Evolutionary conservation across 2,888 invertebrate genomes (phyloP).

Genomic region (Rotaria macrura): DNA sequence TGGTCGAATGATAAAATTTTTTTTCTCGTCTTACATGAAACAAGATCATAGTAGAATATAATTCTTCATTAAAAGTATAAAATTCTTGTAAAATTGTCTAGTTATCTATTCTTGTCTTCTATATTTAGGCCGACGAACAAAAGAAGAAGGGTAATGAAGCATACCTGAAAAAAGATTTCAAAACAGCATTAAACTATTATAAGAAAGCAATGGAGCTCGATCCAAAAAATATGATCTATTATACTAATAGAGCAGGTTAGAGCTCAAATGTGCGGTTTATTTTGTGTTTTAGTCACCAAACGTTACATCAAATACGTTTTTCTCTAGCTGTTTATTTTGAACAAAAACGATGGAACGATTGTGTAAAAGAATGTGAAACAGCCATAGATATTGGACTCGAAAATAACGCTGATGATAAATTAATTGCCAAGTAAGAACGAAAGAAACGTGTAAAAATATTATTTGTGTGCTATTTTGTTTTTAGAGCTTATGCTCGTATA

Average conservation of each 20-base stretch:
- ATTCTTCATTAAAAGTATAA: not conserved
- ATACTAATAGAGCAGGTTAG: conserved; percentile 74
- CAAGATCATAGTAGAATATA: no score
- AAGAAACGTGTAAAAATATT: not conserved
- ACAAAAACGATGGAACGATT: conserved; percentile 71
- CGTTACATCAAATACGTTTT: conserved; percentile 27
- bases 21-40: no score
- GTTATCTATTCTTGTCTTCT: not conserved
- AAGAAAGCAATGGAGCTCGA: conserved; percentile 77
- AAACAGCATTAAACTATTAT: conserved; percentile 61
- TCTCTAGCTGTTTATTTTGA: conserved; percentile 81
- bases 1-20: no score
- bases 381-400: conserved; percentile 89
- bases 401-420: conserved; percentile 87
- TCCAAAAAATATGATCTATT: conserved; percentile 79
- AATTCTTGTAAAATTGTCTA: no score
- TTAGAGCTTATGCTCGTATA: conserved; percentile 72
- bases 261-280: not conserved
- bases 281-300: not conserved
- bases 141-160: conserved; percentile 82
- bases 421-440: conserved; percentile 69
- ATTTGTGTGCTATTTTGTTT: conserved; percentile 33
- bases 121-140: conserved; percentile 62
- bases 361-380: conserved; percentile 79
- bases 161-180: conserved; percentile 66